These are phyloP conservation scores for Fregetta grallaria DNA, from an alignment of 2,113 vertebrate genomes.

Conservation along the genomic window DNA sequence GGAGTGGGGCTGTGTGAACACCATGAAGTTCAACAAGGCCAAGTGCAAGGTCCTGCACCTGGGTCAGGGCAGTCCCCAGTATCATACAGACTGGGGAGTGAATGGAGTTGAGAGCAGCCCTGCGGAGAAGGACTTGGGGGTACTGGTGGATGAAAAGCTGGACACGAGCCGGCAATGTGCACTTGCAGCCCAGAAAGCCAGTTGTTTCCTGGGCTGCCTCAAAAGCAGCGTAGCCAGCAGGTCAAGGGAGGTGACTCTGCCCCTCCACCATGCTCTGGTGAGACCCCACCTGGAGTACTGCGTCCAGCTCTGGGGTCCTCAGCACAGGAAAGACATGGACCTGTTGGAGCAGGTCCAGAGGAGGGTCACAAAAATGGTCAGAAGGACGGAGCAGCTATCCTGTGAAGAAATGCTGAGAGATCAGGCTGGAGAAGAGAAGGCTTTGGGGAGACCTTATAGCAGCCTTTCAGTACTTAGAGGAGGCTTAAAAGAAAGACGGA, in stretches of 20 bases:
- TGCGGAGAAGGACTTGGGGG: fast-evolving
- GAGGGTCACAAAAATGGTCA: neutral
- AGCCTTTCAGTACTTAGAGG: neutral
- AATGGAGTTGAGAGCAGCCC: neutral
- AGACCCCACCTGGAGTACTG: neutral
- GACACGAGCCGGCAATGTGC: fast-evolving
- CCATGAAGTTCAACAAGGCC: neutral
- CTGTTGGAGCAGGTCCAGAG: neutral
- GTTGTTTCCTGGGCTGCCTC: fast-evolving
- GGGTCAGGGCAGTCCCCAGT: fast-evolving
- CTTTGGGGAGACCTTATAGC: neutral
- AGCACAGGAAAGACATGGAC: neutral
- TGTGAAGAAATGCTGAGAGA: neutral
- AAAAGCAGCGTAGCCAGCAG: neutral
- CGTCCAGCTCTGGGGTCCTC: fast-evolving
- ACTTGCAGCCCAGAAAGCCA: neutral
- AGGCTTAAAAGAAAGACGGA: neutral
- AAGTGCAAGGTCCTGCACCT: neutral
- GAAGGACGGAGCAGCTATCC: neutral
- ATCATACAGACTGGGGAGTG: neutral
- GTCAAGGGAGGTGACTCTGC: neutral
- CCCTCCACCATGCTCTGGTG: neutral
- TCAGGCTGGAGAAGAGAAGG: neutral
- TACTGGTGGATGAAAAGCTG: neutral
- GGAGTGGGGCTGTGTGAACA: neutral